Evolutionary conservation across 30 jellyfish, hydroid and myxozoan species (phyloP), one percentile per base, ranked within the genome.

Genomic region (Turritopsis dohrnii): DNA sequence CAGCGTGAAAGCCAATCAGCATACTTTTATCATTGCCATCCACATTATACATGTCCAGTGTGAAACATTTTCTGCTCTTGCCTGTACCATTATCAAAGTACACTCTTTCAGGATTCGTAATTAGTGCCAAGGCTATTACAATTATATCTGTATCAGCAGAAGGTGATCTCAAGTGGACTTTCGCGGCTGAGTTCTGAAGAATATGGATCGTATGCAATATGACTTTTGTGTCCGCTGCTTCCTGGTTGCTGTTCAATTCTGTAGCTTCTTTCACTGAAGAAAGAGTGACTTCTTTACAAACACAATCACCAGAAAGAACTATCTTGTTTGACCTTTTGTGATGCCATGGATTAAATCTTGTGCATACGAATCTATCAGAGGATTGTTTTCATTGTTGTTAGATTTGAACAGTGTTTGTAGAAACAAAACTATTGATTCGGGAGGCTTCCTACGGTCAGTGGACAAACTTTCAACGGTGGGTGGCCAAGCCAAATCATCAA

Each of bases 211-310:
- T 60, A 52, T 86, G 94, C 13, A 79, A 86, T 8, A 86, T 60
- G 22, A 86, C 53, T 84, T 86, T 80, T 65, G 90, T 86, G 52
- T 86, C 94, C 8, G 94, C 90, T 80, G 54, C 90, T 29, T 86
- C 90, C 60, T 86, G 90, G 82, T 86, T 71, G 86, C 90, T 86
- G 41, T 80, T 1, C 16, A 80, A 69, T 66, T 66, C 29, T 1
- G 17, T 1, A n/a, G n/a, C n/a, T n/a, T n/a, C n/a, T n/a, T n/a
- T n/a, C n/a, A n/a, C n/a, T n/a, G n/a, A n/a, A n/a, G n/a, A n/a
- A n/a, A n/a, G n/a, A n/a, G n/a, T n/a, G n/a, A n/a, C n/a, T n/a
- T n/a, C n/a, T n/a, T n/a, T n/a, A n/a, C n/a, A n/a, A n/a, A n/a
- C n/a, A n/a, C n/a, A n/a, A n/a, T n/a, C n/a, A n/a, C n/a, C n/a